Percentiles rank a stretch among this genome's conserved stretches.
These are phyloP conservation scores for Hephaestus fuliginosus DNA, from an alignment of 2,797 vertebrate species.

Conservation along the genomic window DNA sequence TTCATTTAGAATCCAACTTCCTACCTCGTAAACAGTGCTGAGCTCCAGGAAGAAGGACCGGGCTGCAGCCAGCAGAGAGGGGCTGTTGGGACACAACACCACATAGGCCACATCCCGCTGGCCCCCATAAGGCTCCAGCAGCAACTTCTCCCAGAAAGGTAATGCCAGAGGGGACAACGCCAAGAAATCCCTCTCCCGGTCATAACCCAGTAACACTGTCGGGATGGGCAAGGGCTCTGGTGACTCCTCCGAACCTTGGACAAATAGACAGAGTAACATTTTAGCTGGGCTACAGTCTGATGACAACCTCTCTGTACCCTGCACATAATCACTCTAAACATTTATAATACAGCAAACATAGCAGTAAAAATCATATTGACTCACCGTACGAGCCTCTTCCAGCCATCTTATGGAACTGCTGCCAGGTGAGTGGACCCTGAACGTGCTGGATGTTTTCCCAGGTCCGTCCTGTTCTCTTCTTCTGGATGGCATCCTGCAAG, in stretches of 20 bases:
- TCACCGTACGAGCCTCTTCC: slow-evolving; percentile 97
- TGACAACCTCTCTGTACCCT: not conserved
- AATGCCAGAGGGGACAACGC: slow-evolving; percentile 95
- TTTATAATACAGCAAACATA: not conserved
- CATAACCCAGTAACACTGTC: slow-evolving; percentile 93
- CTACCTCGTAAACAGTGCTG: slow-evolving; percentile 97
- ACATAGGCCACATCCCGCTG: slow-evolving; percentile 96
- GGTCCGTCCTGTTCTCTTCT: slow-evolving; percentile 96
- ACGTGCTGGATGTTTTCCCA: slow-evolving; percentile 99
- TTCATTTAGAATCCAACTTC: not conserved
- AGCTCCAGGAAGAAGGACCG: slow-evolving; percentile 97
- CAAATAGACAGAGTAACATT: not conserved
- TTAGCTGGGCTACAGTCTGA: slow-evolving; percentile 8
- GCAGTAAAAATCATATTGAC: slow-evolving; percentile 7
- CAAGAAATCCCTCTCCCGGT: slow-evolving; percentile 93
- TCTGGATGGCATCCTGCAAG: slow-evolving; percentile 98
- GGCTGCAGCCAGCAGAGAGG: slow-evolving; percentile 92
- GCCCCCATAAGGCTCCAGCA: slow-evolving; percentile 95
- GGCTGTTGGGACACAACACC: slow-evolving; percentile 96
- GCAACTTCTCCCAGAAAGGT: slow-evolving; percentile 98
- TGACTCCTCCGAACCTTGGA: slow-evolving; percentile 95
- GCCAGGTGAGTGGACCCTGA: slow-evolving; percentile 98
- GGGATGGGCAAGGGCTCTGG: slow-evolving; percentile 97
- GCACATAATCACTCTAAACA: not conserved
- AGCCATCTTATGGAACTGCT: slow-evolving; percentile 99